phyloP scores from a whole-genome alignment of 2,113 vertebrate genomes.

The Cavia aperea region DNA sequence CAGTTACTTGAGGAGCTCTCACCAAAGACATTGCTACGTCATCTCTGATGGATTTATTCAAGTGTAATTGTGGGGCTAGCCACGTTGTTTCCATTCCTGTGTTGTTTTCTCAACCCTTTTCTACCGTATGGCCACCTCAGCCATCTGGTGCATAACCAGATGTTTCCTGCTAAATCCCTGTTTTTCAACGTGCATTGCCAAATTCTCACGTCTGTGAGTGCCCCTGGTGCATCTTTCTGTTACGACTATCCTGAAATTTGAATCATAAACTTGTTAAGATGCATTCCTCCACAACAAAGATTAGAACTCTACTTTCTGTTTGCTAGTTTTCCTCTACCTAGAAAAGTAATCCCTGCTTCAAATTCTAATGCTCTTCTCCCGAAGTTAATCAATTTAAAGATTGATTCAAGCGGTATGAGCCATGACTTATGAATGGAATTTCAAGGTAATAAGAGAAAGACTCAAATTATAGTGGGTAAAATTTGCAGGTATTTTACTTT shows the following conservation, averaged over 20 bases:
- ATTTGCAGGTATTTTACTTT: not conserved
- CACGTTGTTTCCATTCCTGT: not conserved
- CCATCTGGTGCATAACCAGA: not conserved
- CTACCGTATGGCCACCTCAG: not conserved
- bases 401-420: not conserved
- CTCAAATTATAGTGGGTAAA: not conserved
- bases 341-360: not conserved
- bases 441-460: not conserved
- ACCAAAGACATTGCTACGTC: not conserved
- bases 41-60: not conserved
- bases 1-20: not conserved
- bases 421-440: not conserved
- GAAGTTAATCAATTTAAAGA: not conserved
- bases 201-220: not conserved
- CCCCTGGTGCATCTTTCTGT: not conserved
- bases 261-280: not conserved
- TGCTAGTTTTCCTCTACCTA: not conserved
- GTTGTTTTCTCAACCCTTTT: not conserved
- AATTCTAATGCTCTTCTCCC: not conserved
- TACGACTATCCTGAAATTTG: not conserved
- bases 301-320: not conserved
- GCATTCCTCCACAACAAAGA: not conserved
- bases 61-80: not conserved
- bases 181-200: not conserved
- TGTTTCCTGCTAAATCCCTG: not conserved